phyloP scores from a whole-genome alignment of 2,888 invertebrate genomes.

The Hirtodrosophila trivittata region DNA sequence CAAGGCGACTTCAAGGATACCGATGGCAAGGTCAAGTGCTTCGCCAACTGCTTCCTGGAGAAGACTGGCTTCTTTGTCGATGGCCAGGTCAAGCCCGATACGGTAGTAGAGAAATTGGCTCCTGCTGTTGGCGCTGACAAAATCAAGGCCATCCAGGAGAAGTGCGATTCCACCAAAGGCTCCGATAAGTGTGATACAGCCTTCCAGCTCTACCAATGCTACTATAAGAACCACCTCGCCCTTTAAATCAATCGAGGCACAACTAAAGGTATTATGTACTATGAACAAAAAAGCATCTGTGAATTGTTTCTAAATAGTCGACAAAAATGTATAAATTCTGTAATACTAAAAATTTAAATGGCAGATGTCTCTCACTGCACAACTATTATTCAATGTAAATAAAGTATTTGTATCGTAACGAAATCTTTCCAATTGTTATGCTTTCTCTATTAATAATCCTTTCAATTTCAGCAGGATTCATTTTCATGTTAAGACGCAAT shows the following conservation, averaged over 20 bases:
- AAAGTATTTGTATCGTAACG: too few species aligned
- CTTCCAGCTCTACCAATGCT: constrained; percentile 69
- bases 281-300: constrained; percentile 31
- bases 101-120: constrained; percentile 55
- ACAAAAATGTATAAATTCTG: neutral
- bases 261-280: neutral
- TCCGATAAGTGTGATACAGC: constrained; percentile 74
- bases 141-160: constrained; percentile 55
- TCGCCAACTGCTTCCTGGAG: constrained; percentile 81
- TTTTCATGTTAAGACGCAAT: too few species aligned
- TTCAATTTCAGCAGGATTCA: too few species aligned
- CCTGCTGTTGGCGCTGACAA: constrained; percentile 58
- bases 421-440: too few species aligned
- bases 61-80: constrained; percentile 69
- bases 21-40: constrained; percentile 73
- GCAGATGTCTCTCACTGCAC: too few species aligned
- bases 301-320: constrained; percentile 27
- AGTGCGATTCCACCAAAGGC: constrained; percentile 64
- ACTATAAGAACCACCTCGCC: constrained; percentile 50
- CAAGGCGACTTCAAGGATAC: constrained; percentile 61
- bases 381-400: too few species aligned
- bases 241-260: constrained; percentile 25
- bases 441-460: too few species aligned
- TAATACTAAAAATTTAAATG: neutral
- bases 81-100: constrained; percentile 66